Base-by-base conservation (phyloP, 2,797 vertebrate genomes). In the Characodon lateralis region DNA sequence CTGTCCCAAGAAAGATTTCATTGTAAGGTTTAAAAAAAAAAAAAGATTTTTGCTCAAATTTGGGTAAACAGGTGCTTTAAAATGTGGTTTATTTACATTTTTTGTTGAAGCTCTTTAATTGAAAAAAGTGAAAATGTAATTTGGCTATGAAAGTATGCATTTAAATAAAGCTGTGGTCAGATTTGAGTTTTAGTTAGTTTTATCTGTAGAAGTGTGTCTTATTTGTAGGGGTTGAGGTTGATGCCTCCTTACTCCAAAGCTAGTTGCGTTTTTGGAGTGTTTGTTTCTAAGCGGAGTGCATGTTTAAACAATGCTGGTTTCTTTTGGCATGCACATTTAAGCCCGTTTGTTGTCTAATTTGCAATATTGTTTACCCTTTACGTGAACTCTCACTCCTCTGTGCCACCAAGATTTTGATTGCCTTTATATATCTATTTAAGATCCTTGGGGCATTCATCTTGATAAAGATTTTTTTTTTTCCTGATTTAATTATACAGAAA, bases 311-410 rank as follows among this genome's bases (percentile, higher is more conserved):
- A 22, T 22, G 35, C 12, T 5, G 8, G 2, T 5, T 31, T 31
- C 7, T 65, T 35, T n/a, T 0, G 65, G 14, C 26, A 20, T 1
- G 18, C 5, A 41, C 58, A 59, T n/a, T 22, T 50, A n/a, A 58
- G 16, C n/a, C 22, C 13, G 4, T 16, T 50, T 50, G 10, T 16
- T 50, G 12, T 55, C 39, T 66, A 8, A 22, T 7, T 59, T 66
- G 46, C 39, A 73, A 1, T 51, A 20, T 84, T 72, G 28, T 46
- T 80, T 26, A 58, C 41, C 20, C 20, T 74, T 46, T 68, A n/a
- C 24, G 41, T 79, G 55, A 69, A 20, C 5, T 59, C 41, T 61
- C 28, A 43, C 26, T 73, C 55, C 48, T 66, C 53, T 31, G 6
- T 26, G 20, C 0, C 74, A 0, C 7, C 1, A 10, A 39, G n/a